These are phyloP conservation scores for Amniataba percoides DNA, from an alignment of 2,797 vertebrate genomes.

Conservation along the genomic window DNA sequence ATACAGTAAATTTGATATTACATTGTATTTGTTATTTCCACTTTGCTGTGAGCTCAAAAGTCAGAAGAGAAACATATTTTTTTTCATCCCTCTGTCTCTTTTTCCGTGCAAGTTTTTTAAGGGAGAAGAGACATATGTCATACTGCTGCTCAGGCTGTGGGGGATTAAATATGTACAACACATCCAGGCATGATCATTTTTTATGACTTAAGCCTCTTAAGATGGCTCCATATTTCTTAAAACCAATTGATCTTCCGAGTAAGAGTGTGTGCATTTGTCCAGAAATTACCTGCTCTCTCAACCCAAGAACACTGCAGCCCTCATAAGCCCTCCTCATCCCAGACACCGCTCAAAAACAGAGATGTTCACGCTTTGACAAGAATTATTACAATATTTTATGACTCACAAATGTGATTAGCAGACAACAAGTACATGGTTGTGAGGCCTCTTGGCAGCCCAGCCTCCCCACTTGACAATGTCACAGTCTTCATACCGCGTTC, in stretches of 20 bases:
- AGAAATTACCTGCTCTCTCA: constrained; percentile 77
- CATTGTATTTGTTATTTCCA: constrained; percentile 56
- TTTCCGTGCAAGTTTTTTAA: constrained; percentile 62
- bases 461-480: constrained; percentile 70
- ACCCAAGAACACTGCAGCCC: constrained; percentile 58
- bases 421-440: constrained; percentile 75
- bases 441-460: constrained; percentile 62
- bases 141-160: constrained; percentile 75
- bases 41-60: constrained; percentile 47
- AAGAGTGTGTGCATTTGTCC: constrained; percentile 75
- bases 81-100: constrained; percentile 19
- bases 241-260: constrained; percentile 81
- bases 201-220: constrained; percentile 87
- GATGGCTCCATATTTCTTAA: constrained; percentile 83
- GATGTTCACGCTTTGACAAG: constrained; percentile 73
- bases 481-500: constrained; percentile 67
- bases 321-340: constrained; percentile 47
- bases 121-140: constrained; percentile 75
- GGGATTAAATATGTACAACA: constrained; percentile 87
- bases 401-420: constrained; percentile 77
- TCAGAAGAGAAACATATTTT: constrained; percentile 45
- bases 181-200: constrained; percentile 85
- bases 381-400: constrained; percentile 76
- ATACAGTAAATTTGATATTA: constrained; percentile 49
- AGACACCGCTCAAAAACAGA: constrained; percentile 64